Evolutionary conservation across 2,113 vertebrate genomes (phyloP).

Genomic region (Alces alces): DNA sequence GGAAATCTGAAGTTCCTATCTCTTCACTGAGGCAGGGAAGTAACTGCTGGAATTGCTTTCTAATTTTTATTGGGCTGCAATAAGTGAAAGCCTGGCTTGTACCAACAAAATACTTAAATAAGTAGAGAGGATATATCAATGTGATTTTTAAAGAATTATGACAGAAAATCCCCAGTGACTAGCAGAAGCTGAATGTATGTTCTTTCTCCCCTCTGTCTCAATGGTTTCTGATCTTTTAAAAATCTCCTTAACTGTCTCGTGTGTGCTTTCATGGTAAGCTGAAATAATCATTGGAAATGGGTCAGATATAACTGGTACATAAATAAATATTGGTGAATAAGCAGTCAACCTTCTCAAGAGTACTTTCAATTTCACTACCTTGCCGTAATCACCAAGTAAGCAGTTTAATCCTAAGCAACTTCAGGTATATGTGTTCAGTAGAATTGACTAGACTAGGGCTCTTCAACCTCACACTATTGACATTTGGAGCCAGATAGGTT

Average conservation of each 20-base stretch:
- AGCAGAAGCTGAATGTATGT: not conserved
- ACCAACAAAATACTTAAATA: slow-evolving; percentile 6
- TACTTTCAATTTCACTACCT: slow-evolving; percentile 45
- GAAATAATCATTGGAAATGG: not conserved
- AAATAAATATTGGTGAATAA: slow-evolving; percentile 36
- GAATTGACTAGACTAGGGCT: not conserved
- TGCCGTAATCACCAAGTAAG: slow-evolving; percentile 38
- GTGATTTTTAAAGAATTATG: slow-evolving; percentile 49
- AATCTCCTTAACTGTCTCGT: not conserved
- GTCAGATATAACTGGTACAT: slow-evolving; percentile 21
- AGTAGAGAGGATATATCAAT: not conserved
- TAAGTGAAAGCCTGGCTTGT: slow-evolving; percentile 26
- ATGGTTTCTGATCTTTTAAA: slow-evolving; percentile 30
- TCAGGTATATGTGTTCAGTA: not conserved
- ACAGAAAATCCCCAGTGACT: slow-evolving; percentile 42
- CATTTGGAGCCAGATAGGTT: not conserved
- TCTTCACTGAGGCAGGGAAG: not conserved
- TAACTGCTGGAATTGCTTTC: not conserved
- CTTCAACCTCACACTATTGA: not conserved
- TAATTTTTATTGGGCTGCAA: not conserved
- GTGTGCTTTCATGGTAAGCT: not conserved
- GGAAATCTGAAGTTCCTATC: not conserved
- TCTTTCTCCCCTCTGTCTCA: slow-evolving; percentile 24
- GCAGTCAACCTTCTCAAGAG: not conserved
- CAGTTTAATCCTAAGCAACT: slow-evolving; percentile 38